Conservation (phyloP, 2,797 vertebrate species). For the Leptatherina wallacei region DNA sequence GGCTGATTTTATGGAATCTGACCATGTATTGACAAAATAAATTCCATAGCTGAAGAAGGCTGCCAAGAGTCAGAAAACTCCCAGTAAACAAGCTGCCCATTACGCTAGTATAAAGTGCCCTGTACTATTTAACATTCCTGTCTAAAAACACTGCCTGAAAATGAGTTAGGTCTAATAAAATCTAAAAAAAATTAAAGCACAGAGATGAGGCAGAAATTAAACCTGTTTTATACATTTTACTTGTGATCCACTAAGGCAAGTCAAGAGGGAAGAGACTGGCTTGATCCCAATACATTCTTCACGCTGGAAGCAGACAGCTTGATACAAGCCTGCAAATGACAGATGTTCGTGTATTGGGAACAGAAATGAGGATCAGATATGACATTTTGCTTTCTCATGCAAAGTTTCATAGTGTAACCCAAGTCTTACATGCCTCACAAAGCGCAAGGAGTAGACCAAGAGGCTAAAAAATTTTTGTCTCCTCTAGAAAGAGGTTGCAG, state of each 20-base stretch:
- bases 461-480: not conserved
- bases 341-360: not conserved
- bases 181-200: conserved; percentile 23
- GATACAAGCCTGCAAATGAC: conserved; percentile 17
- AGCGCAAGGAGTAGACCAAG: not conserved
- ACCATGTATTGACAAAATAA: conserved; percentile 1
- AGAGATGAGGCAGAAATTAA: conserved; percentile 1
- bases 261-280: conserved; percentile 1
- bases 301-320: conserved; percentile 4
- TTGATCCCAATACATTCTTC: conserved; percentile 22
- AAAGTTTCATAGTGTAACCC: not conserved
- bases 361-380: conserved; percentile 7
- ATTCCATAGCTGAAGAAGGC: not conserved
- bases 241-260: not conserved
- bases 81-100: conserved; percentile 10
- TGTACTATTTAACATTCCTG: conserved; percentile 28
- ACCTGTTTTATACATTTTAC: conserved; percentile 3
- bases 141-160: conserved; percentile 14
- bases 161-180: not conserved
- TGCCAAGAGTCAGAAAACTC: conserved; percentile 21
- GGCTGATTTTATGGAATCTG: conserved; percentile 30
- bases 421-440: conserved; percentile 2
- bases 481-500: not conserved
- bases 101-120: conserved; percentile 10
- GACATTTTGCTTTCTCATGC: conserved; percentile 23